Base-by-base conservation (phyloP, 2,797 vertebrate genomes). In the Rhinatrema bivittatum region DNA sequence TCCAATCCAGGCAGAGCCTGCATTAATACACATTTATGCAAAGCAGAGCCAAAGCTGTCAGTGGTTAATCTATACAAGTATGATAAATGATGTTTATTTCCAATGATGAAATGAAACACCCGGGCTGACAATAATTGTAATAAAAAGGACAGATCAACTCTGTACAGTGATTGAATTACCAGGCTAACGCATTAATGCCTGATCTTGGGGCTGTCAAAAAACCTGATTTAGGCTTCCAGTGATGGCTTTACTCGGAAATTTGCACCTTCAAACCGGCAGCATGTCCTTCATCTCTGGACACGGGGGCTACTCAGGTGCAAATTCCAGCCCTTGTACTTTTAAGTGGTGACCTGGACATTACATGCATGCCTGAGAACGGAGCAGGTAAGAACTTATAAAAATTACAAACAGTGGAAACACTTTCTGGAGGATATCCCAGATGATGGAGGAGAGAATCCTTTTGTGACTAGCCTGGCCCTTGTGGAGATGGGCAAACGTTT, bases 71-170 rank as follows among this genome's bases (percentile, higher is more conserved):
- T 87, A 78, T 65, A 68, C 80, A 85, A 93, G 87, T 87, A 97
- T 95, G 94, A 98, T 98, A 76, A 93, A 98, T 96, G 93, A 86
- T 97, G 94, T 98, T 98, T 97, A 90, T 91, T 93, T 84, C 84
- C 74, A 76, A 76, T 94, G 91, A 98, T 93, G 91, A 90, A 90
- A 88, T 77, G 80, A 86, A 91, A 89, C 89, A 88, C 88, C 85
- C 87, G 70, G 81, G 74, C 88, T 80, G 79, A 91, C 86, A 87
- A 93, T 92, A 88, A 96, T 89, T 91, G 88, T 85, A 95, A 95
- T 91, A 91, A 94, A 94, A 89, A 88, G 88, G 91, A 91, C 91
- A 87, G 86, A 93, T 94, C 93, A 90, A 75, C 83, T 86, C 82
- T 81, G 83, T 84, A 68, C 76, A 86, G 71, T 94, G 92, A 96